Evolutionary conservation across 2,113 vertebrate species (phyloP).

Genomic region (Urocitellus parryii): DNA sequence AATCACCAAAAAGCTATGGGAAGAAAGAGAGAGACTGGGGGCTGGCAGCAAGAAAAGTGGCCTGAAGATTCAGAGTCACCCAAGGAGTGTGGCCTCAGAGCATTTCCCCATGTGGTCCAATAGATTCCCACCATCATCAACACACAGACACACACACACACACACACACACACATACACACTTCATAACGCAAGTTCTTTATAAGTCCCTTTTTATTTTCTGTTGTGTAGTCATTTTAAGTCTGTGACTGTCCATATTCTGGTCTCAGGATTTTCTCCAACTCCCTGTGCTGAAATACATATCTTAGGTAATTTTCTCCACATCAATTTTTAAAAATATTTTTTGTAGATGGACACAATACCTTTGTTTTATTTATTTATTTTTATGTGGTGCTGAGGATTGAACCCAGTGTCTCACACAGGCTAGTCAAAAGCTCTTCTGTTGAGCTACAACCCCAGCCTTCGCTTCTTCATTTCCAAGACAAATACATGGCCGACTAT

Average conservation of each 20-base stretch:
- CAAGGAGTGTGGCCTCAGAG: neutral
- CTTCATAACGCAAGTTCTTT: neutral
- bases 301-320: slow-evolving; percentile 49
- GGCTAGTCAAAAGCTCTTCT: too few relatives aligned
- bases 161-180: neutral
- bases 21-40: neutral
- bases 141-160: neutral
- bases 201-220: neutral
- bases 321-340: neutral
- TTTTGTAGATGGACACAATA: too few relatives aligned
- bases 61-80: neutral
- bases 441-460: too few relatives aligned
- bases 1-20: neutral
- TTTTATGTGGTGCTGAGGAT: too few relatives aligned
- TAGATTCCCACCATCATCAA: neutral
- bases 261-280: slow-evolving; percentile 28
- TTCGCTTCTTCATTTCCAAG: slow-evolving; percentile 18
- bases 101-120: neutral
- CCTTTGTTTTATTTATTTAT: too few relatives aligned
- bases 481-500: neutral
- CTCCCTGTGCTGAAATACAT: slow-evolving; percentile 21
- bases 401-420: too few relatives aligned
- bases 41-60: neutral
- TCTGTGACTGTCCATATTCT: neutral
- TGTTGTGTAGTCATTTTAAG: neutral